Conservation (phyloP, 2,113 vertebrate genomes). For the Hyperopisus bebe region DNA sequence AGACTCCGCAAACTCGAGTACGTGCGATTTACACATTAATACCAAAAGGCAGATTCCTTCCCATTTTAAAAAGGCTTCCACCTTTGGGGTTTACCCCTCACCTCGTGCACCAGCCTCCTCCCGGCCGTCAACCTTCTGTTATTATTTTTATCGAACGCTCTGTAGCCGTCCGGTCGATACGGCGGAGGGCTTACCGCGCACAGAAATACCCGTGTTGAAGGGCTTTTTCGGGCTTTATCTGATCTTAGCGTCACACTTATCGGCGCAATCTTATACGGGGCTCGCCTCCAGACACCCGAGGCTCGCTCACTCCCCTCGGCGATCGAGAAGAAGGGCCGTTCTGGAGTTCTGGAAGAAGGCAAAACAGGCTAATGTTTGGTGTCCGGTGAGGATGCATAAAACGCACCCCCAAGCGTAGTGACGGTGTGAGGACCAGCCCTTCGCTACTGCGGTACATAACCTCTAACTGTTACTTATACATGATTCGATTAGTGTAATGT, state of each 20-base stretch:
- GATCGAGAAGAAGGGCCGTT: neutral
- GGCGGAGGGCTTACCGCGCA: neutral
- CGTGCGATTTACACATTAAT: slow-evolving; percentile 44
- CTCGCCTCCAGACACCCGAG: neutral
- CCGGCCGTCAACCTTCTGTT: neutral
- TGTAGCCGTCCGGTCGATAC: neutral
- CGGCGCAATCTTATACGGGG: neutral
- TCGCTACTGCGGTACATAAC: neutral
- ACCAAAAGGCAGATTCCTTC: slow-evolving; percentile 35
- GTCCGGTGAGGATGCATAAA: neutral
- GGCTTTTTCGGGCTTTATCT: neutral
- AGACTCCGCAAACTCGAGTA: slow-evolving; percentile 37
- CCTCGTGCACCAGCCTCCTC: slow-evolving; percentile 38
- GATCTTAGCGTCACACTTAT: slow-evolving; percentile 8
- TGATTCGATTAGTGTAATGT: slow-evolving; percentile 15
- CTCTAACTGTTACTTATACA: neutral
- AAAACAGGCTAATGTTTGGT: neutral
- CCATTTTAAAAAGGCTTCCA: slow-evolving; percentile 45
- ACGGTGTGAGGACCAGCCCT: neutral
- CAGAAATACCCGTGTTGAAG: slow-evolving; percentile 6
- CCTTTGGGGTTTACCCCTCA: slow-evolving; percentile 56
- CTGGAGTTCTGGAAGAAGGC: neutral
- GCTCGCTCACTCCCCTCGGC: neutral
- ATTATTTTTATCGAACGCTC: slow-evolving; percentile 10
- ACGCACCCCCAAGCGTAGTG: neutral